Evolutionary conservation across 2,797 vertebrate genomes (phyloP), one percentile per base, ranked within the genome.

Genomic region (Danio jaintianensis): DNA sequence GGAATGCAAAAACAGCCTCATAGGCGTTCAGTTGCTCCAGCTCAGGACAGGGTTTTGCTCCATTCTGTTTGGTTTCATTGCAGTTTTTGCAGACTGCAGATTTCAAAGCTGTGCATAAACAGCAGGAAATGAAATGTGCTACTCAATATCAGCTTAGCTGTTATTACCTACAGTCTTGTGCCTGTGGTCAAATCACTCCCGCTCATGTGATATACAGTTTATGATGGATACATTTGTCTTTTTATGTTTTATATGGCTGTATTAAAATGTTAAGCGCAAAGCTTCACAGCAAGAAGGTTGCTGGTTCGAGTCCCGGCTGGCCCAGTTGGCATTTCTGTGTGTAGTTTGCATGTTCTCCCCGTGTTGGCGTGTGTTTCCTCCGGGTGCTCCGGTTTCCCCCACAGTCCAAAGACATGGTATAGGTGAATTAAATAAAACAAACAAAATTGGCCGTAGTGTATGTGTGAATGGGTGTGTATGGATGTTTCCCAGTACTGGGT

Each of bases 101-200:
- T 16, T 4, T 47, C 71, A 61, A 36, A 47, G 43, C 71, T 74
- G 15, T 61, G 20, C 42, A 36, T 59, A 36, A 36, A 47, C 48
- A 52, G 67, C 48, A 69, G 47, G 29, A 69, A 69, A 69, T 69
- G 0, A 69, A 69, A 52, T 52, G 1, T 16, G 15, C 5, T 11
- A 0, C 9, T 11, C 15, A 50, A 69, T 52, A 52, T 69, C 47
- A 69, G 29, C 29, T 4, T 29, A 69, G 6, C 16, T 38, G 15
- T 52, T 59, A 59, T 59, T 69, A 52, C 67, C 15, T 69, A 29
- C 67, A 52, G 67, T 52, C 16, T 38, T 52, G 66, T 52, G 29
- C 15, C 66, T 69, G 15, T 1, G 3, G 22, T 29, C 15, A 69
- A 38, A 18, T 38, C 59, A n/a, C 9, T 38, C 9, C 29, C 38